Evolutionary conservation across 2,888 invertebrate genomes (phyloP).

Genomic region (Sturmia bella): DNA sequence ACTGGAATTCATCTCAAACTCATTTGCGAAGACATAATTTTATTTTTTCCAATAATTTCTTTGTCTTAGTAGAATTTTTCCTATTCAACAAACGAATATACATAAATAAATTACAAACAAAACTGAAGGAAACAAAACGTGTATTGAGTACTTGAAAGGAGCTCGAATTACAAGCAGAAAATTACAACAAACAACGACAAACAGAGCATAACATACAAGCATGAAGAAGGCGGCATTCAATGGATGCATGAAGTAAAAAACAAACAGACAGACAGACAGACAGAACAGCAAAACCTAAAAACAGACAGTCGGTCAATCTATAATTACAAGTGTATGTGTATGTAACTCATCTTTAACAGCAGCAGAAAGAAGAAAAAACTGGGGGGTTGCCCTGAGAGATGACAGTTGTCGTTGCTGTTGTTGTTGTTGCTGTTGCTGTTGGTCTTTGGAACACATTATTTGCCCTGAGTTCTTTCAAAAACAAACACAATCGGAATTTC

Average conservation of each 20-base stretch:
- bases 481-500: conserved; percentile 46
- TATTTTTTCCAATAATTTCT: too few relatives aligned
- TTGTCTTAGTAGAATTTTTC: neutral
- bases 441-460: conserved; percentile 27
- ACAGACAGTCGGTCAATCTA: conserved; percentile 20
- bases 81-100: conserved; percentile 36
- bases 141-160: conserved; percentile 69
- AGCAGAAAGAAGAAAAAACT: neutral
- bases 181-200: conserved; percentile 63
- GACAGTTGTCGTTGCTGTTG: conserved; percentile 58
- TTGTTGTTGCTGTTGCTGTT: conserved; percentile 39
- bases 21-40: too few relatives aligned
- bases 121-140: conserved; percentile 28
- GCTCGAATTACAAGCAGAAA: conserved; percentile 70
- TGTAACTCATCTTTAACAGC: conserved; percentile 32
- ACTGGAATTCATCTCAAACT: too few relatives aligned
- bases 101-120: neutral
- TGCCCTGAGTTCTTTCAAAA: neutral
- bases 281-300: too few relatives aligned
- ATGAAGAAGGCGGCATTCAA: conserved; percentile 53
- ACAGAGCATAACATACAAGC: conserved; percentile 59
- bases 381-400: conserved; percentile 68
- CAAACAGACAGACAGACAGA: conserved; percentile 17
- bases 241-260: conserved; percentile 8
- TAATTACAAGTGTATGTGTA: conserved; percentile 6